Evolutionary conservation across 2,888 invertebrate genomes (phyloP), one percentile per base, ranked within the genome.

Genomic region (Pemphredon lugubris): DNA sequence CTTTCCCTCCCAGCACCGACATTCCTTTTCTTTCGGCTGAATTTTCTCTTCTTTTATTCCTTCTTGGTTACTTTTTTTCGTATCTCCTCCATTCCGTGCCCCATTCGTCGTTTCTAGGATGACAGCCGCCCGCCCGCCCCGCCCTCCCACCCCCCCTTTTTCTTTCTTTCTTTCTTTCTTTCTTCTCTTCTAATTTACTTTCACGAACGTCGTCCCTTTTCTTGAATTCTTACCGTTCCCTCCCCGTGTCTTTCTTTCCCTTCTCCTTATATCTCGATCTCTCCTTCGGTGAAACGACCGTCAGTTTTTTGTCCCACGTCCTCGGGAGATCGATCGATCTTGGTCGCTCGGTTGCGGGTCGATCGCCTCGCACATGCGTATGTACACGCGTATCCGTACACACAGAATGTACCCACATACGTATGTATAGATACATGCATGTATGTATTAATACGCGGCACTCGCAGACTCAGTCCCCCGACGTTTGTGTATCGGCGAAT

Each of bases 321-420:
- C 75, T 79, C 82, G 73, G 75, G 70, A 78, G 75, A 83, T 83
- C 82, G 83, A 80, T 81, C 79, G 81, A 85, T 84, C 83, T 73
- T 76, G 75, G 79, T 80, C 81, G n/a, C n/a, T n/a, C n/a, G 73
- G 63, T 77, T 76, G 78, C 59, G 74, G 68, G 75, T 79, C 81
- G 83, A 83, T 83, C 79, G 82, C 77, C 77, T 77, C 75, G 77
- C 32, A 45, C 21, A 39, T 67, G 30, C 73, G 58, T 70, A 66
- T 26, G 39, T 44, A 66, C 34, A 18, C 39, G 21, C 5, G n/a
- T n/a, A n/a, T 16, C 21, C 26, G 34, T 34, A 7, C n/a, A n/a
- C n/a, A n/a, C n/a, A n/a, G n/a, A n/a, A n/a, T n/a, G n/a, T n/a
- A n/a, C n/a, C n/a, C n/a, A n/a, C n/a, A n/a, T n/a, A n/a, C n/a